Evolutionary conservation across 2,888 invertebrate genomes (phyloP), one percentile per base, ranked within the genome.

Genomic region (Zootermopsis nevadensis): DNA sequence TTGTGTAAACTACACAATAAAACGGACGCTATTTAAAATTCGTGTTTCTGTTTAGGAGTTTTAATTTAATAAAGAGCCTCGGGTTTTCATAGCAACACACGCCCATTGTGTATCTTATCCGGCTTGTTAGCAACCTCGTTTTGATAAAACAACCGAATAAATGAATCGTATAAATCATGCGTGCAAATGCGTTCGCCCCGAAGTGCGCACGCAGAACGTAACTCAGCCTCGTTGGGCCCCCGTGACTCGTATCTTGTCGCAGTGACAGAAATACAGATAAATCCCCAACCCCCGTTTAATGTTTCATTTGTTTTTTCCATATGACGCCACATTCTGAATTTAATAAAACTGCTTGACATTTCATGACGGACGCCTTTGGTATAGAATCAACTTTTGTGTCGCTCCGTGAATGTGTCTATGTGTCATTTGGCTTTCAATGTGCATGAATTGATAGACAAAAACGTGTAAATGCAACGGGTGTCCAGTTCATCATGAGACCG

Each of bases 71-170:
- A 48, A 48, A 48, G 19, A 48, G 48, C 15, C 19, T 15, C 48
- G 19, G 4, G 48, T 15, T 48, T 48, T 48, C 48, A 15, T 48
- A 48, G 19, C 19, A 19, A 12, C 19, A 48, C 48, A 48, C 48
- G 48, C 48, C 48, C 48, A 48, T 15, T 48, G 48, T 48, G 74
- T 74, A 74, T 74, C 74, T 74, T 33, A 74, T 74, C 74, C 74
- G 6, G 33, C 35, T 74, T 74, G 74, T 74, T 74, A 74, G 74
- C 74, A 74, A 38, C 33, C 35, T 74, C 24, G 42, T 74, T 74
- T n/a, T 74, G 74, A 74, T 74, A 74, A 74, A 38, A 60, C 48
- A 48, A 19, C 48, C 12, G 33, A 30, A 31, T 30, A 69, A 48
- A 69, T 33, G 35, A 22, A 69, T 48, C 15, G 33, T 33, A 69